Conservation (phyloP, 23 tunicate genomes). For the Oikopleura dioica region DNA sequence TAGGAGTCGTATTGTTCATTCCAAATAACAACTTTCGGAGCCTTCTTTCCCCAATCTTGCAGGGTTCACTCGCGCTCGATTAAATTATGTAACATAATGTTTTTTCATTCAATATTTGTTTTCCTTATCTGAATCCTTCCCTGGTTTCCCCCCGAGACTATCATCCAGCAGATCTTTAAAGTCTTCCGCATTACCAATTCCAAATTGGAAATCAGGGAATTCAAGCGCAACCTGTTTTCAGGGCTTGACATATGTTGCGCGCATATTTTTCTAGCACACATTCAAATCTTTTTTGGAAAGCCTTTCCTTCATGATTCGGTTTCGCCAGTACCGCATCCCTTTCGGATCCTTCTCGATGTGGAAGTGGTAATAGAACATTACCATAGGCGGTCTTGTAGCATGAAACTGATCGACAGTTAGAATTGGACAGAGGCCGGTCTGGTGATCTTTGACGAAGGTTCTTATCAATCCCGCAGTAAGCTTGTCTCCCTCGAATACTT, state of each 20-base stretch:
- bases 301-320: background rate
- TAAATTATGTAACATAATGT: too few relatives aligned
- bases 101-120: too few relatives aligned
- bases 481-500: background rate
- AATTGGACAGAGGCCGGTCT: background rate
- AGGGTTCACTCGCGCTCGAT: too few relatives aligned
- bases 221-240: background rate
- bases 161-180: too few relatives aligned
- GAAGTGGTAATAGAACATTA: background rate
- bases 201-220: conserved; percentile 3
- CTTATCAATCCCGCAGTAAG: background rate
- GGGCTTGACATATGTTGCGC: too few relatives aligned
- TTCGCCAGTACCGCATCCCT: conserved; percentile 1
- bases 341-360: background rate
- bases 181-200: background rate
- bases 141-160: too few relatives aligned
- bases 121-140: too few relatives aligned
- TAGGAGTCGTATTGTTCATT: background rate
- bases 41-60: background rate
- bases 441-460: background rate
- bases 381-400: background rate
- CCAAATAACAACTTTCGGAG: background rate
- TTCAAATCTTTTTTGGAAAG: too few relatives aligned
- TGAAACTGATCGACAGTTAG: conserved; percentile 6
- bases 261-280: too few relatives aligned